Base-by-base conservation (phyloP, 2,888 invertebrate species). In the Odontomyia ornata region DNA sequence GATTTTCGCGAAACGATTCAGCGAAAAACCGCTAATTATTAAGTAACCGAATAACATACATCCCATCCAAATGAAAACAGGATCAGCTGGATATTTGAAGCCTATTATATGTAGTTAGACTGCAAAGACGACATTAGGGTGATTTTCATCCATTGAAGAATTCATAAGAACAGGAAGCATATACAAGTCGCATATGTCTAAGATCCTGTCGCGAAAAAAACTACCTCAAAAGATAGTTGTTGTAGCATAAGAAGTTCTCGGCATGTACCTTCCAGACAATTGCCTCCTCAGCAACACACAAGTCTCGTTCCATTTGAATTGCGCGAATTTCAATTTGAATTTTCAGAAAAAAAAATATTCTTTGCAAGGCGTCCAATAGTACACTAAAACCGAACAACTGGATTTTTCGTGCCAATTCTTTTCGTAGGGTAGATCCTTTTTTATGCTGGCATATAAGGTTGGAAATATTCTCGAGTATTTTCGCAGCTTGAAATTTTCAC, bases 21-120 rank as follows among this genome's bases (percentile, higher is more conserved):
- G 78, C 77, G 78, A 75, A 78, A 79, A 79, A 77, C 79, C 79
- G 77, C 79, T 79, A 79, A 79, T 79, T 79, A 79, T 76, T 52
- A 46, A 71, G 60, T 57, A 76, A 71, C 69, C 71, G 56, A 71
- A 69, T 43, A 79, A 79, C 77, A 76, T 56, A 75, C 79, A 75
- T 36, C 79, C 79, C 72, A 75, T 62, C 30, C 62, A 79, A 36
- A 79, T 79, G 71, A 79, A 79, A 80, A 80, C 78, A 80, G 77
- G 80, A 80, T 80, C 80, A 79, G 79, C 78, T 76, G 80, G 80
- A 77, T 78, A 75, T 76, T 69, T 18, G 47, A 23, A 69, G 21
- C 3, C 64, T 64, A 47, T 46, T 69, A 69, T 69, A 36, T n/a
- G 13, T 36, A 67, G 11, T 27, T 18, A 21, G 2, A 43, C 28